These are phyloP conservation scores for Scotopteryx bipunctaria DNA, from an alignment of 2,888 invertebrate species.

Conservation along the genomic window DNA sequence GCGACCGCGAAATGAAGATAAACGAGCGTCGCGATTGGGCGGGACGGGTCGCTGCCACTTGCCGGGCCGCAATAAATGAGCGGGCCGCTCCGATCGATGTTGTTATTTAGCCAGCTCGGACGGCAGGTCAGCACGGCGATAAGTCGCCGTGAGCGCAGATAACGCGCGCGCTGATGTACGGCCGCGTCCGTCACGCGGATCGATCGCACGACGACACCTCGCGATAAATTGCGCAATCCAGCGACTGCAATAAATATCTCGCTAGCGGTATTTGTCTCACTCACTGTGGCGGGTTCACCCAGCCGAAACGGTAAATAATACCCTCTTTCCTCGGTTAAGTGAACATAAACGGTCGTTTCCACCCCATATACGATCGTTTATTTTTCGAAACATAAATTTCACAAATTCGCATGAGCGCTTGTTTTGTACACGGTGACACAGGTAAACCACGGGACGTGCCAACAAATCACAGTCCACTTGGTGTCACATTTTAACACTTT, in stretches of 20 bases:
- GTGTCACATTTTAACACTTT: slow-evolving; percentile 8
- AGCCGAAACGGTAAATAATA: slow-evolving; percentile 83
- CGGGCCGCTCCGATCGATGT: slow-evolving; percentile 57
- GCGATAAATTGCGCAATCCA: slow-evolving; percentile 83
- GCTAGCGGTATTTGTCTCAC: slow-evolving; percentile 80
- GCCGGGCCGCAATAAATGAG: slow-evolving; percentile 68
- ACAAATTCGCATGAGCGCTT: slow-evolving; percentile 72
- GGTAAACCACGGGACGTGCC: slow-evolving; percentile 46
- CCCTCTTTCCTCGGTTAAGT: slow-evolving; percentile 83
- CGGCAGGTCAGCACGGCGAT: slow-evolving; percentile 55
- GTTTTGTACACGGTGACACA: slow-evolving; percentile 55
- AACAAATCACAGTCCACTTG: slow-evolving; percentile 38
- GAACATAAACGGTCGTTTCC: slow-evolving; percentile 83
- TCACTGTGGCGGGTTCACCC: slow-evolving; percentile 80
- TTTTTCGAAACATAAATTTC: slow-evolving; percentile 82
- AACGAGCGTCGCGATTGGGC: slow-evolving; percentile 86
- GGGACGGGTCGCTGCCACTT: slow-evolving; percentile 73
- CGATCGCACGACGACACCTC: slow-evolving; percentile 80
- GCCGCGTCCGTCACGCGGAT: slow-evolving; percentile 77
- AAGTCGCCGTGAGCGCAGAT: slow-evolving; percentile 80
- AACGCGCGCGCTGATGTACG: slow-evolving; percentile 78
- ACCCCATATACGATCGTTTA: slow-evolving; percentile 83
- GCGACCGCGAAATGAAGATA: slow-evolving; percentile 87
- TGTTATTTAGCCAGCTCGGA: slow-evolving; percentile 55
- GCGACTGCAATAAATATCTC: slow-evolving; percentile 81